These are phyloP conservation scores for Copsychus sechellarum DNA, from an alignment of 2,113 vertebrate species.

Conservation along the genomic window DNA sequence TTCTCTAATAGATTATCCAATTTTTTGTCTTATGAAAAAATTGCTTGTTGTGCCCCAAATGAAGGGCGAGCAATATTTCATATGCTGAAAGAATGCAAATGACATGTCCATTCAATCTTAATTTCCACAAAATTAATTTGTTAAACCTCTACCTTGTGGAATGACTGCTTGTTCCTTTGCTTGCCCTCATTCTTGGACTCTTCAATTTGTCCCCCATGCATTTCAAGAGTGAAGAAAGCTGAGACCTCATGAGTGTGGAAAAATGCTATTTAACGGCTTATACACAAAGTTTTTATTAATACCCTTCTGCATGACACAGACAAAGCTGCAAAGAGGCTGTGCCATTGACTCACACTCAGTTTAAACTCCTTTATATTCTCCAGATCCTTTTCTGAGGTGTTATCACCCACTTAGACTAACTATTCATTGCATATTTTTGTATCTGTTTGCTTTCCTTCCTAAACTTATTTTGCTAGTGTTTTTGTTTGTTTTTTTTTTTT, in stretches of 20 bases:
- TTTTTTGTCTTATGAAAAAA: background rate
- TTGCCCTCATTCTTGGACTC: background rate
- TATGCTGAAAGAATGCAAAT: background rate
- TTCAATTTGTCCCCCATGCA: background rate
- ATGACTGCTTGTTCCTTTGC: background rate
- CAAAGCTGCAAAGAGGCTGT: background rate
- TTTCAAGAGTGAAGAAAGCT: background rate
- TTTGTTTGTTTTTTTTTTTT: background rate
- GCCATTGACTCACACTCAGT: background rate
- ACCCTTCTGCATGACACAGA: background rate
- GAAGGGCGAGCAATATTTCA: background rate
- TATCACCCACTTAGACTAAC: background rate
- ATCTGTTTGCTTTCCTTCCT: background rate
- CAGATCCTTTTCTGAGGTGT: background rate
- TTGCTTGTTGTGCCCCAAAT: background rate
- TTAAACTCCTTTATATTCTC: background rate
- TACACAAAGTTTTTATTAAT: background rate
- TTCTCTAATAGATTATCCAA: background rate
- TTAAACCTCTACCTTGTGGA: background rate
- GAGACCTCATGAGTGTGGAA: background rate
- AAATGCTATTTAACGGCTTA: background rate
- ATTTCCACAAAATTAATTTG: background rate
- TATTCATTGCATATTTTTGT: background rate
- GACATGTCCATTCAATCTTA: background rate
- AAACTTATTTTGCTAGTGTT: background rate